These are phyloP conservation scores for Serrognathus titanus DNA, from an alignment of 2,888 invertebrate species.

Conservation along the genomic window DNA sequence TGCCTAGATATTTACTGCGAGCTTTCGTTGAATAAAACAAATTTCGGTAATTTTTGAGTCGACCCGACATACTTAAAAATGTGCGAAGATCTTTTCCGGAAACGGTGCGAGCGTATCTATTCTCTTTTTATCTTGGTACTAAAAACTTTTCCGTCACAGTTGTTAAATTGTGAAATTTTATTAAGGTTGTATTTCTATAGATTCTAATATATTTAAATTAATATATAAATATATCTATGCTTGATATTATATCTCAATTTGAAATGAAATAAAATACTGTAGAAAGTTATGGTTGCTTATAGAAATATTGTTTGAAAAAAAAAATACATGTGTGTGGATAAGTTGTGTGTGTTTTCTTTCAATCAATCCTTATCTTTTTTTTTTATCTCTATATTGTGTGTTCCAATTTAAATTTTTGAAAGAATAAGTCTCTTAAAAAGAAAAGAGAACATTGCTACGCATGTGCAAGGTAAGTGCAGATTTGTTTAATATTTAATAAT, in stretches of 20 bases:
- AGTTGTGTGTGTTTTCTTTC: conserved; percentile 10
- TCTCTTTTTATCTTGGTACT: conserved; percentile 13
- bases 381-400: too few species aligned
- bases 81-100: too few species aligned
- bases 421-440: too few species aligned
- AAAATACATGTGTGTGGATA: conserved; percentile 27
- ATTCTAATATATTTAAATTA: conserved; percentile 42
- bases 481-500: too few species aligned
- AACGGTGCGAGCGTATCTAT: conserved; percentile 16
- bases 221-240: conserved; percentile 16
- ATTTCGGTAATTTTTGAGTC: not conserved
- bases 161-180: conserved; percentile 41
- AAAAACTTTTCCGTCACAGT: conserved; percentile 16
- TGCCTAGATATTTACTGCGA: conserved; percentile 29
- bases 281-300: conserved; percentile 25
- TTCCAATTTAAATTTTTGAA: too few species aligned
- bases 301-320: conserved; percentile 19
- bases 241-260: conserved; percentile 15
- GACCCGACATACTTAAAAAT: not conserved
- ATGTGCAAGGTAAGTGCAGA: too few species aligned
- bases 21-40: not conserved
- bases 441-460: too few species aligned
- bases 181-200: conserved; percentile 27
- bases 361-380: not conserved
- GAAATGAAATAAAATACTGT: not conserved